phyloP scores from a whole-genome alignment of 2,888 invertebrate genomes.

The Synergus gifuensis region DNA sequence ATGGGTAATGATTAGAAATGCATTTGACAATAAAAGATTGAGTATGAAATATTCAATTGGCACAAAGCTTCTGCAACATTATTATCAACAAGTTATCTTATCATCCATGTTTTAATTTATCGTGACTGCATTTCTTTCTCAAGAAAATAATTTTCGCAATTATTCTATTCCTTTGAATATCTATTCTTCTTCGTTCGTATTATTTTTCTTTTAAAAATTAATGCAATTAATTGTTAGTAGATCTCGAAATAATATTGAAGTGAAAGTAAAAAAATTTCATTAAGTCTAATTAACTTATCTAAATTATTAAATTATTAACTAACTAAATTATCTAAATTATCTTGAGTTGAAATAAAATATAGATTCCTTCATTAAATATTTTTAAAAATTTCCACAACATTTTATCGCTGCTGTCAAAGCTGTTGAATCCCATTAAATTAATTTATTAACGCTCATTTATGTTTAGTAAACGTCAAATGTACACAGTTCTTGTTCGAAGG shows the following conservation, averaged over 20 bases:
- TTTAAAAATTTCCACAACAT: constrained; percentile 4
- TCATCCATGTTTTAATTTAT: neutral
- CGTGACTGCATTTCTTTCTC: neutral
- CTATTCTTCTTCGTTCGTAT: no score
- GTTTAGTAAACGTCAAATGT: neutral
- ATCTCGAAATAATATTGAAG: no score
- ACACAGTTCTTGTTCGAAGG: neutral
- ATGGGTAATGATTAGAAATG: neutral
- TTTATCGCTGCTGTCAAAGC: neutral
- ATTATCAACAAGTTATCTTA: neutral
- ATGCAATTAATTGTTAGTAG: no score
- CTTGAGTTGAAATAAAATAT: no score
- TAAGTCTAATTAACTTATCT: no score
- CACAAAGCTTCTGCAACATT: neutral
- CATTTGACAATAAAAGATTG: neutral
- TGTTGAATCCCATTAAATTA: neutral
- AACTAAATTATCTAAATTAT: no score
- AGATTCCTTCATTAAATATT: constrained; percentile 14
- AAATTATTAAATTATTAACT: no score
- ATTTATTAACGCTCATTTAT: neutral
- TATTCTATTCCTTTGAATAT: no score
- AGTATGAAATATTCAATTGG: neutral
- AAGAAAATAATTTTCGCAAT: no score
- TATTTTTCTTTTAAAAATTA: no score
- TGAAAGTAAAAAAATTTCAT: no score